phyloP scores from a whole-genome alignment of 2,113 vertebrate genomes.

The Protobothrops mucrosquamatus region DNA sequence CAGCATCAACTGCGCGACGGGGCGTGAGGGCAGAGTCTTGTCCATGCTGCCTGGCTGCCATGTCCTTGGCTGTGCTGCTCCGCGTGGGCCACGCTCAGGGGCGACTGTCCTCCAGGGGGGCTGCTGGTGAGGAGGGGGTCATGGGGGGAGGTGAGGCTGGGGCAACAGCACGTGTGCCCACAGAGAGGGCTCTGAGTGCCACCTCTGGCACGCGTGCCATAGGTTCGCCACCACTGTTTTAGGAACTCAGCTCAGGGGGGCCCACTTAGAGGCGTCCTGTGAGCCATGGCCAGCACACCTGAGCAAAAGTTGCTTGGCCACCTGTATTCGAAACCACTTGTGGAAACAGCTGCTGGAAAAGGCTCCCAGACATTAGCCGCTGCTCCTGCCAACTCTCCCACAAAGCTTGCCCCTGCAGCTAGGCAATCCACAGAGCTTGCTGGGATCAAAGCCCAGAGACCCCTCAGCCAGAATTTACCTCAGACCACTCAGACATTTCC shows the following conservation, averaged over 20 bases:
- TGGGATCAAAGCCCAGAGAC: not conserved
- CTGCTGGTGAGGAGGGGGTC: too few relatives aligned
- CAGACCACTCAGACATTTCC: constrained; percentile 96
- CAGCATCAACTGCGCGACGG: too few relatives aligned
- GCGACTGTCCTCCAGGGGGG: too few relatives aligned
- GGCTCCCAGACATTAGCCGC: not conserved
- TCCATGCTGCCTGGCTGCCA: too few relatives aligned
- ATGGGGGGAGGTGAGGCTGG: too few relatives aligned
- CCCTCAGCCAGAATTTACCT: constrained; percentile 67
- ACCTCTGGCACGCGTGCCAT: too few relatives aligned
- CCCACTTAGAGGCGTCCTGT: not conserved
- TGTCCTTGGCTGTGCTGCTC: too few relatives aligned
- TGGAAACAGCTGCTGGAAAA: not conserved
- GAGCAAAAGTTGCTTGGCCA: not conserved
- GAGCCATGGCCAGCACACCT: not conserved
- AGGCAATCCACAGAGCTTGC: not conserved
- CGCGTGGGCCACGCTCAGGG: too few relatives aligned
- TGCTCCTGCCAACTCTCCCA: not conserved
- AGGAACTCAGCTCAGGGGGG: not conserved
- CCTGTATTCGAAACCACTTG: not conserved
- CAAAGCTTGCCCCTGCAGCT: not conserved
- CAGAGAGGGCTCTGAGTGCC: too few relatives aligned
- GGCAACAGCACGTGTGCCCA: too few relatives aligned
- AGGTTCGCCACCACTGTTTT: not conserved
- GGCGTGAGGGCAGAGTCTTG: too few relatives aligned